Evolutionary conservation across 2,797 vertebrate genomes (phyloP).

Genomic region (Chloroceryle inda): DNA sequence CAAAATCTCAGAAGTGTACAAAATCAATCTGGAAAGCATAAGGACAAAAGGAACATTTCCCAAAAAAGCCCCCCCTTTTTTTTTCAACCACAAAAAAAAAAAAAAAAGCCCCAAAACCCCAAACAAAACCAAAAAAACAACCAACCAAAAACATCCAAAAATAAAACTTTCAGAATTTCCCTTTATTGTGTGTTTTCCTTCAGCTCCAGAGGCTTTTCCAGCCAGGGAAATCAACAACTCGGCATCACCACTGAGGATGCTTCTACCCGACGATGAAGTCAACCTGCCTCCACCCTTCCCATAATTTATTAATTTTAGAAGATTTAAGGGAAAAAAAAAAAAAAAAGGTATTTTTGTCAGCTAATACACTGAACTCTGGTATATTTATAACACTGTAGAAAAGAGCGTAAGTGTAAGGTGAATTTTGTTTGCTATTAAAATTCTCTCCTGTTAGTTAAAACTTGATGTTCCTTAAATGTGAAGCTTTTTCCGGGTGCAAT

Average conservation of each 20-base stretch:
- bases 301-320: background rate
- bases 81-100: too few relatives aligned
- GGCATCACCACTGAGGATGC: background rate
- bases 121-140: too few relatives aligned
- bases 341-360: background rate
- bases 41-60: background rate
- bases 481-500: slow-evolving; percentile 1
- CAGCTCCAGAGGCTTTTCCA: background rate
- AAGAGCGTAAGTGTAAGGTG: background rate
- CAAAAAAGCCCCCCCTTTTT: too few relatives aligned
- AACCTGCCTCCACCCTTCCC: background rate
- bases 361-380: background rate
- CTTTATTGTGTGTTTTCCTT: background rate
- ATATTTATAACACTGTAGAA: background rate
- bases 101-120: too few relatives aligned
- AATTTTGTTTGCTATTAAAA: background rate
- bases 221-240: background rate
- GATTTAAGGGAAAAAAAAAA: background rate
- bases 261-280: background rate
- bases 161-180: background rate
- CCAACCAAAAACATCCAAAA: too few relatives aligned
- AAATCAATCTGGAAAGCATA: background rate
- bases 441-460: background rate
- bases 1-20: background rate
- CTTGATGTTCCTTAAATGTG: background rate